Evolutionary conservation across 2,113 vertebrate species (phyloP), one percentile per base, ranked within the genome.

Genomic region (Aix galericulata): DNA sequence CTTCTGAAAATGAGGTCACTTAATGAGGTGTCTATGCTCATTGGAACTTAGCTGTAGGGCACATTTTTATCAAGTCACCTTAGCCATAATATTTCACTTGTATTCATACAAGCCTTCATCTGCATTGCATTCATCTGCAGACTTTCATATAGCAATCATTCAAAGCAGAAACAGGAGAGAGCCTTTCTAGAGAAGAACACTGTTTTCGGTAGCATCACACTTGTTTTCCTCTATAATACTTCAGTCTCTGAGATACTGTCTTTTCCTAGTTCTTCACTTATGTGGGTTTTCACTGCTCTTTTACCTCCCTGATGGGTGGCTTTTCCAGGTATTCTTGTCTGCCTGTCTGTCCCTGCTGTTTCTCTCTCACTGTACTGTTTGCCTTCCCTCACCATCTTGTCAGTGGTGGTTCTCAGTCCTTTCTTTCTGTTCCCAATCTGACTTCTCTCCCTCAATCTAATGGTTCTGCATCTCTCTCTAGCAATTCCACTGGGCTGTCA

Each of bases 1-100:
- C 88, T 95, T 96, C 86, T 86, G 93, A 96, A 96, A 97, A 97
- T 97, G 92, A 97, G 95, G 94, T 96, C 95, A 93, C 73, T 90
- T 96, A 96, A 96, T 95, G 94, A 96, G 88, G 92, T 94, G 90
- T 72, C 90, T 95, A 13, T 2, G 8, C 88, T 94, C 68, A 58
- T 72, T 90, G 95, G 56, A 96, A 93, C 79, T 94, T 93, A 92
- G 93, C 93, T 88, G 64, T 83, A 96, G 95, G 93, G 94, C 93
- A 91, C 62, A 8, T 91, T 96, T 95, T 96, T 94, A 79, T 95
- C 69, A 32, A 90, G 93, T 96, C 92, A 94, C 94, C 88, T 93
- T 88, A 75, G 82, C 79, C 82, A 77, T 94, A 77, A 80, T 68
- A 38, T 4, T 85, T 71, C 26, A 40, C 80, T 87, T 92, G 66